Evolutionary conservation across 1,140 invertebrate species (phyloP).

Genomic region (Diorhabda elongata): DNA sequence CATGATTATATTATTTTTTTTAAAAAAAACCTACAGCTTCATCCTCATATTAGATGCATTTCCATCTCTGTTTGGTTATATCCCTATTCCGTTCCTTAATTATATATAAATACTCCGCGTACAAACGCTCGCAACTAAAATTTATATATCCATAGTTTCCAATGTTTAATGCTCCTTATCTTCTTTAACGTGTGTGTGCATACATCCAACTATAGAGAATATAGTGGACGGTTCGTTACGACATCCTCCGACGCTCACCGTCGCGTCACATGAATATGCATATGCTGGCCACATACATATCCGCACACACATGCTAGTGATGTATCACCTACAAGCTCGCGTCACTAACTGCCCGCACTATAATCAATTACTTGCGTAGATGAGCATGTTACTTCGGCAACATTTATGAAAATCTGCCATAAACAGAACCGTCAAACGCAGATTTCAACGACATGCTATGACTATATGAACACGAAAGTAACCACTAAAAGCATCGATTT

Average conservation of each 20-base stretch:
- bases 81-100: too few species aligned
- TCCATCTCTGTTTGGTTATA: too few species aligned
- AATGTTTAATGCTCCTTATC: background rate
- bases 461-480: slow-evolving; percentile 13
- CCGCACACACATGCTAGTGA: slow-evolving; percentile 42
- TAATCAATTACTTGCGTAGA: slow-evolving; percentile 48
- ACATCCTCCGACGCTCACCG: background rate
- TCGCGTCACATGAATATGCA: slow-evolving; percentile 44
- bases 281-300: slow-evolving; percentile 30
- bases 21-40: too few species aligned
- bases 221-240: background rate
- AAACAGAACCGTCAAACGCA: slow-evolving; percentile 41
- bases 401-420: slow-evolving; percentile 46
- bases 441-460: slow-evolving; percentile 20
- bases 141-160: too few species aligned
- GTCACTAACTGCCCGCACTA: slow-evolving; percentile 46
- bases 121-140: too few species aligned
- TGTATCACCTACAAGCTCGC: slow-evolving; percentile 48
- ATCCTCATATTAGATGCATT: too few species aligned
- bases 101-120: too few species aligned
- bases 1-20: too few species aligned
- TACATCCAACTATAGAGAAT: background rate
- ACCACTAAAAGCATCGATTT: slow-evolving; percentile 4
- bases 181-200: background rate
- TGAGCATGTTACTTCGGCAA: slow-evolving; percentile 46